Percentiles rank a stretch among this genome's conserved stretches.
Conservation (phyloP, 1,140 invertebrate species). For the Chironomus tepperi region DNA sequence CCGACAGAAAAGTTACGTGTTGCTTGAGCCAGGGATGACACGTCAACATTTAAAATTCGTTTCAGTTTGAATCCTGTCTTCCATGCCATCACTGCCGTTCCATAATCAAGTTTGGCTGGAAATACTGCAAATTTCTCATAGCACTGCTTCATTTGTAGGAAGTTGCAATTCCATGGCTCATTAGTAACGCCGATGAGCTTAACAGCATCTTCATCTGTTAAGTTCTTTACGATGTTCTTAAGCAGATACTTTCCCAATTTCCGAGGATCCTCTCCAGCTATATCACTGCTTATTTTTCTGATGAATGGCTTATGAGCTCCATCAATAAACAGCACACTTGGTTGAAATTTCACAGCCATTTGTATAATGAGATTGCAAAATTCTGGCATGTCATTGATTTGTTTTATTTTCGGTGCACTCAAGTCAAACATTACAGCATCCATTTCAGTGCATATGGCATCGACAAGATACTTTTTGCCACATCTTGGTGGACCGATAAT, state of each 20-base stretch:
- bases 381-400: slow-evolving; percentile 57
- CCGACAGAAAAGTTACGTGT: slow-evolving; percentile 55
- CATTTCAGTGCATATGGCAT: slow-evolving; percentile 69
- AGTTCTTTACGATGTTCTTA: slow-evolving; percentile 51
- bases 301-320: slow-evolving; percentile 71
- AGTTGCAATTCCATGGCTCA: slow-evolving; percentile 46
- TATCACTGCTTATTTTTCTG: slow-evolving; percentile 52
- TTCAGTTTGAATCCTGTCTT: slow-evolving; percentile 47
- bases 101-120: slow-evolving; percentile 55
- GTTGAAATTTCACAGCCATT: slow-evolving; percentile 56
- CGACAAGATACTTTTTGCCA: slow-evolving; percentile 68
- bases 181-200: slow-evolving; percentile 52
- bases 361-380: slow-evolving; percentile 39
- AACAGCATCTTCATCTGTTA: slow-evolving; percentile 51
- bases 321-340: slow-evolving; percentile 69
- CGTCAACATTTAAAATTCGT: slow-evolving; percentile 48
- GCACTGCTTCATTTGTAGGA: slow-evolving; percentile 35
- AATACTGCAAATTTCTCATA: slow-evolving; percentile 41
- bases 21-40: slow-evolving; percentile 55
- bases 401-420: slow-evolving; percentile 61
- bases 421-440: slow-evolving; percentile 77
- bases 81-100: slow-evolving; percentile 50
- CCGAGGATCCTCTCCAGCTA: slow-evolving; percentile 40
- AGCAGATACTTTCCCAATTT: slow-evolving; percentile 51
- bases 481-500: slow-evolving; percentile 63